Base-by-base conservation (phyloP, 2,797 vertebrate genomes). In the Erpetoichthys calabaricus region DNA sequence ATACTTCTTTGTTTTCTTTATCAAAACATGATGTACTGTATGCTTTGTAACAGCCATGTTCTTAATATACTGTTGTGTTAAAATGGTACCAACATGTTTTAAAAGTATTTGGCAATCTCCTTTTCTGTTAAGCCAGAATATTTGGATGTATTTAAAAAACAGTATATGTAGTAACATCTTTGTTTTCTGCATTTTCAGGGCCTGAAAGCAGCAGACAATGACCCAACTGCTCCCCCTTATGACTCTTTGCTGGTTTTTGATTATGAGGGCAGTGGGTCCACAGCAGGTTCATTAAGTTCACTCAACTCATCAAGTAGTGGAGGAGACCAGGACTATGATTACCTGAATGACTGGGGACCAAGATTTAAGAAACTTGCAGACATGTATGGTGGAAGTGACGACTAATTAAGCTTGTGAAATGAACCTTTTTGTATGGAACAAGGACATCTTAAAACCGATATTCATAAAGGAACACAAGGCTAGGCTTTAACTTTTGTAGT, bases 341-440 rank as follows among this genome's bases (percentile, higher is more conserved):
- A 98, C 84, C 91, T 98, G 84, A 97, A 91, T 68, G 93, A 97
- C 78, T 99, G 95, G 95, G 95, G 94, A 58, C 95, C 95, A 5
- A 89, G 93, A 62, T 99, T 99, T 75, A 89, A 90, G 80, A 99
- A 99, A 80, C 90, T 99, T 58, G 94, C 95, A n/a, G 95, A 98
- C 77, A 98, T 99, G 94, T 98, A 98, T 0, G 93, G 93, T 2
- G 94, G 95, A 64, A 89, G 86, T 44, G 94, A 97, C 56, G 93
- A 97, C 84, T 97, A 84, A 68, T 71, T 60, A 78, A 85, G 83
- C 72, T 71, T 68, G 72, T 74, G 65, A 77, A 74, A 60, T 66
- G 70, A 79, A 84, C 75, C 74, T 75, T 74, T 75, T 79, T 81
- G 70, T 80, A 84, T 87, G 77, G 88, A 90, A 92, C 84, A 86